Conservation (phyloP, 2,888 invertebrate species). For the Muscina levida region DNA sequence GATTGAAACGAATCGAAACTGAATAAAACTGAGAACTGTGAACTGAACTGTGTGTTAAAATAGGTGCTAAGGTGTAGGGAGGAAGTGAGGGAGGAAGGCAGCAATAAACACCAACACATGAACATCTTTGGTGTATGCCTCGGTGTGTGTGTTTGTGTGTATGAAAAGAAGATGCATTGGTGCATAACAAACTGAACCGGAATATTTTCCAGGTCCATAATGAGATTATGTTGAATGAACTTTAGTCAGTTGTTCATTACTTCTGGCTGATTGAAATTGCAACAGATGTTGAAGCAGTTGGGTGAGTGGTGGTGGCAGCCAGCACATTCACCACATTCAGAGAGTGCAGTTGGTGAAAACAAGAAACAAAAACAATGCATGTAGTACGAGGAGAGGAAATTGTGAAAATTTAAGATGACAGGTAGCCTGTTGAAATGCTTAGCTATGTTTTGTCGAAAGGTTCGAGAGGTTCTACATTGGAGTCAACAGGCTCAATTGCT, state of each 20-base stretch:
- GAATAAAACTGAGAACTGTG: not conserved
- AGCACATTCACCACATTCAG: no score
- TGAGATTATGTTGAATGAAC: slow-evolving; percentile 58
- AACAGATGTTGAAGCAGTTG: slow-evolving; percentile 48
- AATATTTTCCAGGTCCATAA: slow-evolving; percentile 56
- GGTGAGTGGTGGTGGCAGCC: slow-evolving; percentile 21
- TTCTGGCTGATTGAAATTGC: slow-evolving; percentile 35
- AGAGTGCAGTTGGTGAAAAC: no score
- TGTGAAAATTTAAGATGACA: no score
- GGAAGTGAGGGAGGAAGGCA: not conserved
- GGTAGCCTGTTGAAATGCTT: no score
- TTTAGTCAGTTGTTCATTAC: slow-evolving; percentile 42
- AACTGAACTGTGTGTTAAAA: not conserved
- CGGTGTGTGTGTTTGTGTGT: not conserved
- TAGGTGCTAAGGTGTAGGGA: not conserved
- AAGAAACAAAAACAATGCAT: no score
- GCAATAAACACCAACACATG: not conserved
- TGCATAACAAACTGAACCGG: slow-evolving; percentile 2
- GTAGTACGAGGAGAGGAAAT: no score
- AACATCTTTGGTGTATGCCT: not conserved
- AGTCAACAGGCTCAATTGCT: no score
- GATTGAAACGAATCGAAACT: slow-evolving; percentile 27
- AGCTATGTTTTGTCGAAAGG: no score
- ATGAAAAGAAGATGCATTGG: slow-evolving; percentile 1
- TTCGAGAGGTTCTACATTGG: no score